Evolutionary conservation across 2,113 vertebrate genomes (phyloP).

Genomic region (Capricornis sumatraensis): DNA sequence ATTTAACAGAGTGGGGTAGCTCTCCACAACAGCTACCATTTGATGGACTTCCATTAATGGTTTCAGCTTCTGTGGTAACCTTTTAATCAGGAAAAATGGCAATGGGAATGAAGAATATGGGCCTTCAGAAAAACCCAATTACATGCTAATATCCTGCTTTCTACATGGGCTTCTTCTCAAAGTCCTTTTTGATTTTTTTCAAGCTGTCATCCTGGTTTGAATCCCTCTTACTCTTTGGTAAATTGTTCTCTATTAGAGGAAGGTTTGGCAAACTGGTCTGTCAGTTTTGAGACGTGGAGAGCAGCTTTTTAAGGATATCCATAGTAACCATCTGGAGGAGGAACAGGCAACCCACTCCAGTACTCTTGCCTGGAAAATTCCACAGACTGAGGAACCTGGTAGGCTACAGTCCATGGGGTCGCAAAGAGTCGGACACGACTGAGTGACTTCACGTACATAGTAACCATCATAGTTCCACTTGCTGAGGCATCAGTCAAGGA

Average conservation of each 20-base stretch:
- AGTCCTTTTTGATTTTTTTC: constrained; percentile 5
- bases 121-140: neutral
- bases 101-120: constrained; percentile 24
- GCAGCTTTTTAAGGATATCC: neutral
- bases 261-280: neutral
- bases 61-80: constrained; percentile 30
- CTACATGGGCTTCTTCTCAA: neutral
- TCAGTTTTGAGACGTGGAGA: neutral
- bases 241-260: constrained; percentile 8
- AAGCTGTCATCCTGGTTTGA: neutral
- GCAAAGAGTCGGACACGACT: no score
- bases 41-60: constrained; percentile 49
- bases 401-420: no score
- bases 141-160: neutral
- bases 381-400: no score
- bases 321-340: neutral
- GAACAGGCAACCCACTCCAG: no score
- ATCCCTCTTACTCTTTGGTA: neutral
- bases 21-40: neutral
- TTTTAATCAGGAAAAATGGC: constrained; percentile 58
- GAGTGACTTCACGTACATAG: neutral
- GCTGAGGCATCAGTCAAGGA: neutral
- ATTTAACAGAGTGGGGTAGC: constrained; percentile 28
- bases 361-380: no score
- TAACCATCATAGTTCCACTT: neutral